These are phyloP conservation scores for Vulpes lagopus DNA, from an alignment of 2,113 vertebrate species.

Conservation along the genomic window DNA sequence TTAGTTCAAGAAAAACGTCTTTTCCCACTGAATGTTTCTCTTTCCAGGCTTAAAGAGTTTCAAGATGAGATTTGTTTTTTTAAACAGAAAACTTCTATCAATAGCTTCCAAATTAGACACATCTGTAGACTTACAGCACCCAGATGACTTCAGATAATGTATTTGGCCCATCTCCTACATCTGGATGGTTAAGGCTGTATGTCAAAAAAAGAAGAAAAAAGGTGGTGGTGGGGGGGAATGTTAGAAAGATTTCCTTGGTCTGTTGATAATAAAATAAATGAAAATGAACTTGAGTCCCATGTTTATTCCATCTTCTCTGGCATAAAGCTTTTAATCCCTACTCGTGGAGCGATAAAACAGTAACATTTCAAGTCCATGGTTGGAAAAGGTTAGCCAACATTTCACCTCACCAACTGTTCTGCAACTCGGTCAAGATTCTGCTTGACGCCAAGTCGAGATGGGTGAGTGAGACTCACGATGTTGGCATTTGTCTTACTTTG, in stretches of 20 bases:
- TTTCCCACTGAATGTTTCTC: not conserved
- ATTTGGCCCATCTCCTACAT: not conserved
- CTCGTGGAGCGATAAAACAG: not conserved
- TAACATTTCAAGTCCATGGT: not conserved
- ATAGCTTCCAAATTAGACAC: not conserved
- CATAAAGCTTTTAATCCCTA: not conserved
- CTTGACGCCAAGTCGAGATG: not conserved
- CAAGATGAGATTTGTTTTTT: slow-evolving; percentile 63
- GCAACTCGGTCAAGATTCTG: not conserved
- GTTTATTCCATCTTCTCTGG: not conserved
- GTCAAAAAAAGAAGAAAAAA: not conserved
- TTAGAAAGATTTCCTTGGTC: not conserved
- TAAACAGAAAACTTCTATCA: slow-evolving; percentile 36
- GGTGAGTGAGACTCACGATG: not conserved
- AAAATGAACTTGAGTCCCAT: not conserved
- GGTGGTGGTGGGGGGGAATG: too few species aligned
- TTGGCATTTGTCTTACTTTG: not conserved
- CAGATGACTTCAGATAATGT: not conserved
- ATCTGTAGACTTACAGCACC: not conserved
- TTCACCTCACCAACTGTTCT: not conserved
- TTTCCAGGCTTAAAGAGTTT: not conserved
- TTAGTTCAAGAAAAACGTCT: slow-evolving; percentile 62
- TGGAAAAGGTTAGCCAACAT: not conserved
- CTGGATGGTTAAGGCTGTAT: slow-evolving; percentile 17
- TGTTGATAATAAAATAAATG: not conserved